Conservation (phyloP, 2,797 vertebrate species). For the Eidolon dupreanum region DNA sequence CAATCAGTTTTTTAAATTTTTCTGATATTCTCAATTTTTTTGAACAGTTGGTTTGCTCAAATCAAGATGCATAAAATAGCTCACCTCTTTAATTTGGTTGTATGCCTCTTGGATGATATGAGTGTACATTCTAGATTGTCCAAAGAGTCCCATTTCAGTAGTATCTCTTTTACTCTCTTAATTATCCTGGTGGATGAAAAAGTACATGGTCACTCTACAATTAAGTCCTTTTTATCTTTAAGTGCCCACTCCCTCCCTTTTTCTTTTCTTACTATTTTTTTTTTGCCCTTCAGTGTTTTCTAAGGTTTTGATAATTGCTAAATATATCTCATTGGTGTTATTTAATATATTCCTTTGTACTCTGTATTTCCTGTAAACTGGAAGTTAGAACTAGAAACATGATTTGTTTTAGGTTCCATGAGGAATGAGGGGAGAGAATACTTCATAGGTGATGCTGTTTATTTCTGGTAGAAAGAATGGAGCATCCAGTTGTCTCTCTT, state of each 20-base stretch:
- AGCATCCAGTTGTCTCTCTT: not conserved
- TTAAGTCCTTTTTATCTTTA: not conserved
- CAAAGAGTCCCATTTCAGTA: not conserved
- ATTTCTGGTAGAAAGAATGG: not conserved
- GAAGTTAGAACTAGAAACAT: slow-evolving; percentile 2
- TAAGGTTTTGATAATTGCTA: not conserved
- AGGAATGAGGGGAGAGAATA: not conserved
- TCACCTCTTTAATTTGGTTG: not conserved
- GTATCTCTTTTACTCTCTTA: not conserved
- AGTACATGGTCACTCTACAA: not conserved
- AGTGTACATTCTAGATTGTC: not conserved
- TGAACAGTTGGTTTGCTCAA: not conserved
- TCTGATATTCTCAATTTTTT: not conserved
- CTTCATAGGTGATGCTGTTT: not conserved
- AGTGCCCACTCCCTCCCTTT: not conserved
- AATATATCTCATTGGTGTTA: not conserved
- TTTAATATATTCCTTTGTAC: not conserved
- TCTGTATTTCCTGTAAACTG: not conserved
- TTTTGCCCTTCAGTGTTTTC: not conserved
- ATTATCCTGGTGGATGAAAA: not conserved
- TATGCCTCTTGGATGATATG: not conserved
- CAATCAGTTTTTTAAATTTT: not conserved
- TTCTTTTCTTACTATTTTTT: not conserved
- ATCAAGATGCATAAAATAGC: not conserved
- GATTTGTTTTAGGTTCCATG: not conserved